phyloP scores from a whole-genome alignment of 2,888 invertebrate species.

The Tiphia femorata region DNA sequence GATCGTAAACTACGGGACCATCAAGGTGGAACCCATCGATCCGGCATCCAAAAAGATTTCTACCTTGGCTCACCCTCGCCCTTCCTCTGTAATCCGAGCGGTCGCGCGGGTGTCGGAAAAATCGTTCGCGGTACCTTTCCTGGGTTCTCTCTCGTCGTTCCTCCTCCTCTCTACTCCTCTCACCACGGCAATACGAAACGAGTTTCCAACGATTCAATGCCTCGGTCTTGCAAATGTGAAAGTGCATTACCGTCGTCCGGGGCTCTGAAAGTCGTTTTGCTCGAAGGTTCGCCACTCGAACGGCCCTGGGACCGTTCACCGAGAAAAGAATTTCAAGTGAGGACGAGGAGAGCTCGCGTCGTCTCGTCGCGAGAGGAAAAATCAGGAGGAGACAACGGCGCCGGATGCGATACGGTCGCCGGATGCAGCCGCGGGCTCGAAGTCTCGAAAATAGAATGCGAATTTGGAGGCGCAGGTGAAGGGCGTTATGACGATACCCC shows the following conservation, averaged over 20 bases:
- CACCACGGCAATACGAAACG: conserved; percentile 38
- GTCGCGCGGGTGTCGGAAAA: too few species aligned
- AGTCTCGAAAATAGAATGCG: too few species aligned
- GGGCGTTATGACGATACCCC: too few species aligned
- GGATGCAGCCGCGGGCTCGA: too few species aligned
- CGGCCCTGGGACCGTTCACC: conserved; percentile 46
- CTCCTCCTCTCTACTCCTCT: conserved; percentile 22
- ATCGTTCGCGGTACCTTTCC: too few species aligned
- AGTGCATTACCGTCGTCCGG: conserved; percentile 47
- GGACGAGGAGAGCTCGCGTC: conserved; percentile 16
- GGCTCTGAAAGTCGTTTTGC: conserved; percentile 48
- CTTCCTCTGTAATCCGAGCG: too few species aligned
- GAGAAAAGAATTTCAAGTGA: conserved; percentile 39
- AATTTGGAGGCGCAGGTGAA: too few species aligned
- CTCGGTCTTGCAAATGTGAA: conserved; percentile 49
- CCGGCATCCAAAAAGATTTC: too few species aligned
- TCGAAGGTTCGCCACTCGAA: conserved; percentile 47
- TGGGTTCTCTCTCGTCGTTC: conserved; percentile 2
- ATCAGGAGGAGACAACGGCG: not conserved
- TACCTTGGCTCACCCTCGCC: not conserved
- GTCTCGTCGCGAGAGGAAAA: not conserved
- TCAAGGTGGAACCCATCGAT: too few species aligned
- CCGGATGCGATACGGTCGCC: too few species aligned
- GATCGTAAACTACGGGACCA: too few species aligned
- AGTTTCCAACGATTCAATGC: conserved; percentile 48